Evolutionary conservation across 2,113 vertebrate genomes (phyloP).

Genomic region (Trematomus loennbergii): DNA sequence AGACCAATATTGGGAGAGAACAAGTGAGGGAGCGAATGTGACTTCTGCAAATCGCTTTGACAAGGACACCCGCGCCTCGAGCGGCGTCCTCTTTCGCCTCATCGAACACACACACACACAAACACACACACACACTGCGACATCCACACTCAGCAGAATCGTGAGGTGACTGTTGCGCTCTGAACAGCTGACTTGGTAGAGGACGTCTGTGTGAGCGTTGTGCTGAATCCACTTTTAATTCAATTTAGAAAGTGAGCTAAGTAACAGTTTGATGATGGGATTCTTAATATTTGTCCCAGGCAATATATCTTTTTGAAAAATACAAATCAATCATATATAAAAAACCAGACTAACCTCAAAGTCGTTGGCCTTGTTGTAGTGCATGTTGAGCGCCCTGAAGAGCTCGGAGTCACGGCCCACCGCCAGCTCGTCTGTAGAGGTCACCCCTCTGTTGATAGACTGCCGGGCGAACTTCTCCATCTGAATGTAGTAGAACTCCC

Average conservation of each 20-base stretch:
- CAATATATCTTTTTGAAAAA: neutral
- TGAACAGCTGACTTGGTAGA: slow-evolving; percentile 75
- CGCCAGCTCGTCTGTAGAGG: slow-evolving; percentile 90
- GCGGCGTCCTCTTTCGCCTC: slow-evolving; percentile 81
- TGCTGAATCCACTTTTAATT: slow-evolving; percentile 25
- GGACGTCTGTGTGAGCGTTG: slow-evolving; percentile 47
- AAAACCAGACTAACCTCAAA: slow-evolving; percentile 76
- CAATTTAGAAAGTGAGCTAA: neutral
- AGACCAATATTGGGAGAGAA: slow-evolving; percentile 73
- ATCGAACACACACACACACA: slow-evolving; percentile 71
- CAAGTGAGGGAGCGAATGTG: slow-evolving; percentile 71
- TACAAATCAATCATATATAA: neutral
- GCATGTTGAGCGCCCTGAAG: slow-evolving; percentile 98
- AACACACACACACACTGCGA: slow-evolving; percentile 53
- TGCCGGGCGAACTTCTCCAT: slow-evolving; percentile 99
- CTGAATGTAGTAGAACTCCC: slow-evolving; percentile 99
- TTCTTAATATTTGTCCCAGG: neutral
- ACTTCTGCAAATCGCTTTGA: slow-evolving; percentile 83
- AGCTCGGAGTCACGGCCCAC: slow-evolving; percentile 97
- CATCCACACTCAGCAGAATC: slow-evolving; percentile 80
- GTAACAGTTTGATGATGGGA: neutral
- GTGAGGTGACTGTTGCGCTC: slow-evolving; percentile 74
- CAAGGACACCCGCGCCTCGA: slow-evolving; percentile 81
- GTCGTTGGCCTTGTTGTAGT: slow-evolving; percentile 99
- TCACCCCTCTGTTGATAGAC: slow-evolving; percentile 97